phyloP scores from a whole-genome alignment of 2,797 vertebrate species.

The Leptoclinus maculatus region DNA sequence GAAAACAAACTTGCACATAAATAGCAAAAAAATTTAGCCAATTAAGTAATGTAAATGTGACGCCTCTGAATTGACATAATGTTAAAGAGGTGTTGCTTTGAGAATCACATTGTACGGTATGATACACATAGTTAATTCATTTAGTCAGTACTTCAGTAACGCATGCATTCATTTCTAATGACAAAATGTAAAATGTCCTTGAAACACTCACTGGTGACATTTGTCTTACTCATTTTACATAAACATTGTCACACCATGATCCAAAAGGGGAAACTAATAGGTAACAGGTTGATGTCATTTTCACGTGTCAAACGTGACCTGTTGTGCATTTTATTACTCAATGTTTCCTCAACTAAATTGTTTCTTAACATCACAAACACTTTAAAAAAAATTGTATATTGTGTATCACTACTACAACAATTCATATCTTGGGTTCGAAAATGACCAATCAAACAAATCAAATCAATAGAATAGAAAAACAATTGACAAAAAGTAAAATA shows the following conservation, averaged over 20 bases:
- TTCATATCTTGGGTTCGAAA: too few species aligned
- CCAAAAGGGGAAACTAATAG: constrained; percentile 22
- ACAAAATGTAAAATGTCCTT: neutral
- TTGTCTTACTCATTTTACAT: neutral
- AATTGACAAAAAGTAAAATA: neutral
- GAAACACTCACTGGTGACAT: neutral
- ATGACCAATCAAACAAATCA: too few species aligned
- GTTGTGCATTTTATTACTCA: too few species aligned
- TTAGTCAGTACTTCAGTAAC: constrained; percentile 1
- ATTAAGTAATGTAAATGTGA: constrained; percentile 54
- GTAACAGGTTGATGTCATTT: constrained; percentile 32
- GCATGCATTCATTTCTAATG: constrained; percentile 21
- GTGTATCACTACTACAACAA: too few species aligned
- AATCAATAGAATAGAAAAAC: too few species aligned
- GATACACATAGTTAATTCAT: constrained; percentile 17
- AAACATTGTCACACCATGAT: neutral
- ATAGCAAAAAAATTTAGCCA: constrained; percentile 42
- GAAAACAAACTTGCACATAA: constrained; percentile 48
- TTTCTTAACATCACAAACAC: too few species aligned
- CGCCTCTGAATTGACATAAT: constrained; percentile 21
- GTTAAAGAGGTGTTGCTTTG: constrained; percentile 43
- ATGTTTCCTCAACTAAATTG: too few species aligned
- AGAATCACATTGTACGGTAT: constrained; percentile 28
- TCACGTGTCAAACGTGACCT: neutral
- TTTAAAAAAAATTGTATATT: too few species aligned